phyloP scores from a whole-genome alignment of 2,888 invertebrate genomes.

The Nymphalis c-album region DNA sequence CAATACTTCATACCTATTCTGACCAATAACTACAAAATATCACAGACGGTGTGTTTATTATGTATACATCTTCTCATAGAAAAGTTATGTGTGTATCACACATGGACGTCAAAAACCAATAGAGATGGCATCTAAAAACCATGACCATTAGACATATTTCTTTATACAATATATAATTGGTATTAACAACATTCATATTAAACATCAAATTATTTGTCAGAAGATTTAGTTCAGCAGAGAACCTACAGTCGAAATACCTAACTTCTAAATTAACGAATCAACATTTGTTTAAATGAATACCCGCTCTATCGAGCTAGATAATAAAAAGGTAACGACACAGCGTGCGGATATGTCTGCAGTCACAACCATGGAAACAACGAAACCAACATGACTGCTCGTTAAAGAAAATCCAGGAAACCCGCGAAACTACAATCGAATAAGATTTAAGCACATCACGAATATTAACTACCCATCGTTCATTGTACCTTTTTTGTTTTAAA shows the following conservation, averaged over 20 bases:
- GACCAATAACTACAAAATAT: slow-evolving; percentile 81
- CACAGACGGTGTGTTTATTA: slow-evolving; percentile 81
- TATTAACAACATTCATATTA: slow-evolving; percentile 67
- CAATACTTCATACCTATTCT: slow-evolving; percentile 78
- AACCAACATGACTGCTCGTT: slow-evolving; percentile 57
- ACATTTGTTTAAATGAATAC: slow-evolving; percentile 36
- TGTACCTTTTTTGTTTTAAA: slow-evolving; percentile 73
- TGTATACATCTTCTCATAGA: slow-evolving; percentile 82
- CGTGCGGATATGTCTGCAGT: slow-evolving; percentile 74
- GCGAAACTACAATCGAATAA: slow-evolving; percentile 62
- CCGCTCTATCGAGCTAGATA: slow-evolving; percentile 33
- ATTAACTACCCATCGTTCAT: slow-evolving; percentile 68
- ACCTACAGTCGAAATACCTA: slow-evolving; percentile 41
- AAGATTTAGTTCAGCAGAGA: slow-evolving; percentile 63
- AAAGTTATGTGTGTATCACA: slow-evolving; percentile 80
- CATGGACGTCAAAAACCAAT: slow-evolving; percentile 79
- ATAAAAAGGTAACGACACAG: slow-evolving; percentile 41
- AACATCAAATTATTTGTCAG: slow-evolving; percentile 70
- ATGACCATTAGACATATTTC: slow-evolving; percentile 66
- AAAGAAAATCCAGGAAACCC: slow-evolving; percentile 47
- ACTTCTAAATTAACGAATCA: slow-evolving; percentile 43
- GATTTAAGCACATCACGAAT: slow-evolving; percentile 66
- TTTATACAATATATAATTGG: slow-evolving; percentile 59
- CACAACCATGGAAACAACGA: slow-evolving; percentile 71
- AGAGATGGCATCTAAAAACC: slow-evolving; percentile 77